A percentile compares a stretch with the other conserved stretches of the same genome.
Conservation (phyloP, 2,888 invertebrate species). For the Miltochrista miniata region DNA sequence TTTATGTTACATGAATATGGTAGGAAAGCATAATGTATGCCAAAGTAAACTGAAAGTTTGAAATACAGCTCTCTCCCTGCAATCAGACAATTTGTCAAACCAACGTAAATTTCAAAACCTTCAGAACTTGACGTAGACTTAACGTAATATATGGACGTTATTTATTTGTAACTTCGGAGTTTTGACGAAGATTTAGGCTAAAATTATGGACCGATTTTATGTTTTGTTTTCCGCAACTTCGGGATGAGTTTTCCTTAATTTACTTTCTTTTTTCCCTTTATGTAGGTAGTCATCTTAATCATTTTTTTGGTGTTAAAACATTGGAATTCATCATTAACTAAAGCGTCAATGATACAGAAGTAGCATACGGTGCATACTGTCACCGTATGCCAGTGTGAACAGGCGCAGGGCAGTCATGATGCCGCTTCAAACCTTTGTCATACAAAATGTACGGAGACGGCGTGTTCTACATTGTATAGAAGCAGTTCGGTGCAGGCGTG, state of each 20-base stretch:
- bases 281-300: background rate
- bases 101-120: conserved; percentile 36
- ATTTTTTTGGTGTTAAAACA: background rate
- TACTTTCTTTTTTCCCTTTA: background rate
- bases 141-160: conserved; percentile 3
- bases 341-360: no score
- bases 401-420: no score
- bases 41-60: conserved; percentile 14
- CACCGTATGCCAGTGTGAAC: no score
- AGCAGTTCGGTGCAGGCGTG: no score
- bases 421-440: no score
- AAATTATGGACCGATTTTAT: background rate
- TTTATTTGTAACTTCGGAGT: conserved; percentile 3
- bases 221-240: background rate
- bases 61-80: conserved; percentile 1
- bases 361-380: no score
- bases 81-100: conserved; percentile 35
- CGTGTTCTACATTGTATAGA: no score
- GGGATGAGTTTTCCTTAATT: conserved; percentile 1
- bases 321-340: background rate
- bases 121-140: conserved; percentile 18
- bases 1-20: conserved; percentile 9
- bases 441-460: no score
- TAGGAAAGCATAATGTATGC: conserved; percentile 1
- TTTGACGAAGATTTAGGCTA: background rate